Evolutionary conservation across 2,888 invertebrate species (phyloP), one percentile per base, ranked within the genome.

Genomic region (Molorchus minor): DNA sequence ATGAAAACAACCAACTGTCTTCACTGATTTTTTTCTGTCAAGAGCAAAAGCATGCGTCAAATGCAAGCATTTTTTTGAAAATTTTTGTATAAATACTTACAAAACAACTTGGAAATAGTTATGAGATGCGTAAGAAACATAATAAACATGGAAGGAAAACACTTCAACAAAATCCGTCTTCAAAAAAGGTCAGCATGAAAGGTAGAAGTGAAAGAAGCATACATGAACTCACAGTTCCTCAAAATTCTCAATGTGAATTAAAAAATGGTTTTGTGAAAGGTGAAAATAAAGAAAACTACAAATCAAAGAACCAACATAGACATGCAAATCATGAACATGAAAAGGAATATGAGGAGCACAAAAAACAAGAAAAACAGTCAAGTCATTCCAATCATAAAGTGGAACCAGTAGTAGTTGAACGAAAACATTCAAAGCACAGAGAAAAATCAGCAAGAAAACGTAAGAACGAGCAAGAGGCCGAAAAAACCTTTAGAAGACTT

Each of bases 91-190:
- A 33, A 10, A 33, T 3, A n/a, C 33, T 33, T 33, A 3, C n/a
- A 25, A 25, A 33, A 7, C 3, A 33, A n/a, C 12, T 33, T 16
- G 41, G n/a, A 20, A 13, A 29, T 12, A 47, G 40, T 51, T 44
- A 49, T 51, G 45, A 43, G 44, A 60, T 60, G 63, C 56, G 52
- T 13, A 61, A 64, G 16, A 61, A 61, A 21, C 21, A 60, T 38
- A 17, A 51, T 29, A 61, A 51, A 47, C 17, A 25, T 40, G 17
- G 56, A 17, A 56, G 49, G 38, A 52, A 60, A 30, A 3, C 21
- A 17, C 30, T 12, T 25, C 55, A 33, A 15, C 55, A 47, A 21
- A 57, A 46, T 17, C 20, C 51, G 30, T 47, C 49, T 8, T 12
- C 54, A 2, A 63, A 35, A 46, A 47, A 13, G 21, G 15, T 2